These are phyloP conservation scores for Oxystoma pomonae DNA, from an alignment of 2,888 invertebrate genomes.

Conservation along the genomic window DNA sequence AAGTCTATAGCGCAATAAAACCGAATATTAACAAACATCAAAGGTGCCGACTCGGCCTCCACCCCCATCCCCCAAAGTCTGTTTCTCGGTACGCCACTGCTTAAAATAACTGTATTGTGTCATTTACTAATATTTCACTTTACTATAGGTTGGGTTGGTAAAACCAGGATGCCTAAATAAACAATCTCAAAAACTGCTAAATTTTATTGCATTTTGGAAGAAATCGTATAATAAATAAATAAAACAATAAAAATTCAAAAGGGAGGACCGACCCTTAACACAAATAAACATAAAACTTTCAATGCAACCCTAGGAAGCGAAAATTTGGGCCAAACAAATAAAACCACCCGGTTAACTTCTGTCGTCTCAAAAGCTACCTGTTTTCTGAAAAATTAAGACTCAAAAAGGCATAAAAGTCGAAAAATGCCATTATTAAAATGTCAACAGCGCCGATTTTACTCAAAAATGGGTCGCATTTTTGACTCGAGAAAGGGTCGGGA, in stretches of 20 bases:
- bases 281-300: neutral
- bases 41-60: too few relatives aligned
- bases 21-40: too few relatives aligned
- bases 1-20: too few relatives aligned
- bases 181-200: too few relatives aligned
- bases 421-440: constrained; percentile 5
- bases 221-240: too few relatives aligned
- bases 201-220: too few relatives aligned
- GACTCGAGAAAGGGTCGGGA: neutral
- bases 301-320: neutral
- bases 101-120: too few relatives aligned
- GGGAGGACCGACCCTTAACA: neutral
- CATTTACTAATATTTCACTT: too few relatives aligned
- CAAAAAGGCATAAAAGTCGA: constrained; percentile 2
- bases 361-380: constrained; percentile 4
- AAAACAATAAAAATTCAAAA: neutral
- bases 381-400: neutral
- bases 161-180: too few relatives aligned
- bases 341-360: neutral
- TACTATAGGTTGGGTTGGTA: too few relatives aligned
- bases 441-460: constrained; percentile 6
- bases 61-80: too few relatives aligned
- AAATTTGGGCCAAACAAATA: neutral
- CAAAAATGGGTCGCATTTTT: neutral
- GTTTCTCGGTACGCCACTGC: too few relatives aligned